Evolutionary conservation across 2,113 vertebrate species (phyloP).

Genomic region (Rhombomys opimus): DNA sequence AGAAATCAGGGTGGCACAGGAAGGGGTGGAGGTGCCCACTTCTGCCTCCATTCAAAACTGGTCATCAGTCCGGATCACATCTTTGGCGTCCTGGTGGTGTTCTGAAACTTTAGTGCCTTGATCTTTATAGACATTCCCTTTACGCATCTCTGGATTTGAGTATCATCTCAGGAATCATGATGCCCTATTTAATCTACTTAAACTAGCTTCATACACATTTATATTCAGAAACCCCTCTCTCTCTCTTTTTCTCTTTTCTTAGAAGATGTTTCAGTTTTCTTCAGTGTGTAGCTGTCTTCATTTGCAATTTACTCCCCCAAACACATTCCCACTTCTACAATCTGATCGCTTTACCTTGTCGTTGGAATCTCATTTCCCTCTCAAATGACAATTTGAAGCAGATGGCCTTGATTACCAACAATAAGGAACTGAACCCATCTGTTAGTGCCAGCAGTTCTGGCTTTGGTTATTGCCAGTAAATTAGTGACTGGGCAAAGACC

Average conservation of each 20-base stretch:
- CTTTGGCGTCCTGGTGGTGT: background rate
- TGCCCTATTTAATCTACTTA: background rate
- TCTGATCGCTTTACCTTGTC: slow-evolving; percentile 50
- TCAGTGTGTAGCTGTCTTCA: background rate
- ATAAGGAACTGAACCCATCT: slow-evolving; percentile 20
- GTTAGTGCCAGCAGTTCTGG: slow-evolving; percentile 24
- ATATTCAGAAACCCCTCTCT: background rate
- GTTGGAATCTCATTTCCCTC: slow-evolving; percentile 12
- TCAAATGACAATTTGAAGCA: slow-evolving; percentile 52
- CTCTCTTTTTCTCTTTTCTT: background rate
- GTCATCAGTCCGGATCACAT: background rate
- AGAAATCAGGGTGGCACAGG: background rate
- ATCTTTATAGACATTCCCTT: background rate
- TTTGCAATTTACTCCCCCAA: slow-evolving; percentile 48
- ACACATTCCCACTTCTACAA: background rate
- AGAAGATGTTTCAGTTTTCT: background rate
- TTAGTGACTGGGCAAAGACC: slow-evolving; percentile 32
- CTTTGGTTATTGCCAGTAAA: background rate
- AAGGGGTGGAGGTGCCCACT: background rate
- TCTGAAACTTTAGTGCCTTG: background rate
- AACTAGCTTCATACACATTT: background rate
- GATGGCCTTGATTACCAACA: slow-evolving; percentile 58
- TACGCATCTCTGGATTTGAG: background rate
- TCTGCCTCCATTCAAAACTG: background rate
- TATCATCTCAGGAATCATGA: background rate